Evolutionary conservation across 2,797 vertebrate species (phyloP).

Genomic region (Clangula hyemalis): DNA sequence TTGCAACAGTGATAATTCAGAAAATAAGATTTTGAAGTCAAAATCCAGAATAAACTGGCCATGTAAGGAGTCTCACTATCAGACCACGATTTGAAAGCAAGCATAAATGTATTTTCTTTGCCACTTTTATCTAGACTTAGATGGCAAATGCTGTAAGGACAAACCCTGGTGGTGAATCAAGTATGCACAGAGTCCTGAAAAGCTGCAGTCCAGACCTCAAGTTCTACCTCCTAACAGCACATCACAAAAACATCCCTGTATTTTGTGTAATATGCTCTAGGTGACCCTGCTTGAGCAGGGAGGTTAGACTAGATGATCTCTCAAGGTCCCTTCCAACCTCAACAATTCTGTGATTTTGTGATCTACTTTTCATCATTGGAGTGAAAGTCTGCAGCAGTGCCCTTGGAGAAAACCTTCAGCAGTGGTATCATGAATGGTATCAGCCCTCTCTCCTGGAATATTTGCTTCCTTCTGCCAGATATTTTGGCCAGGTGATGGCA

Average conservation of each 20-base stretch:
- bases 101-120: not conserved
- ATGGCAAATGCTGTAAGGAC: not conserved
- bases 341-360: too few species aligned
- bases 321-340: too few species aligned
- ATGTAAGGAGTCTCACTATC: not conserved
- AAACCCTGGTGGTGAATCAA: not conserved
- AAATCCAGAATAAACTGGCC: not conserved
- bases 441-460: not conserved
- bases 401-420: not conserved
- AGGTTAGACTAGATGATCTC: too few species aligned
- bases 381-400: not conserved
- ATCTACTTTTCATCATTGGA: not conserved
- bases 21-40: not conserved
- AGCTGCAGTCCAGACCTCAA: not conserved
- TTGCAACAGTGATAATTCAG: not conserved
- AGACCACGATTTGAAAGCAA: not conserved
- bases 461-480: not conserved
- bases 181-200: not conserved
- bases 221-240: not conserved
- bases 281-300: too few species aligned
- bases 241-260: not conserved
- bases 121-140: not conserved
- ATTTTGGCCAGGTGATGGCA: not conserved
- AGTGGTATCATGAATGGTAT: rapidly evolving
- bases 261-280: too few species aligned